Evolutionary conservation across 2,113 vertebrate species (phyloP).

Genomic region (Microtus ochrogaster): DNA sequence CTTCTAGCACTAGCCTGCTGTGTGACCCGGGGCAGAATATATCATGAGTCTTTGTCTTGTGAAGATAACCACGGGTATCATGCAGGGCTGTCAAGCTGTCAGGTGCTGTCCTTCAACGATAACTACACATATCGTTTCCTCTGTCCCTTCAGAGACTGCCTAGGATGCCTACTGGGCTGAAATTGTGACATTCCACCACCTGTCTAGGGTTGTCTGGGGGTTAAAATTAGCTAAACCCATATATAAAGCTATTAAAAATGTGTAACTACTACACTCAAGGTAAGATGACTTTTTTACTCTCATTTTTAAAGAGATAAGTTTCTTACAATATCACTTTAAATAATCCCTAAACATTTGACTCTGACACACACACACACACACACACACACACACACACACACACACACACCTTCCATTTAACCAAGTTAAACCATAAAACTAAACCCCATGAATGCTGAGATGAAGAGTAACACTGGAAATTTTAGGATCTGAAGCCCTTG

Average conservation of each 20-base stretch:
- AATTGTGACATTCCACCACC: neutral
- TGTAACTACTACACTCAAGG: neutral
- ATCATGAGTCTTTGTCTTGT: constrained; percentile 32
- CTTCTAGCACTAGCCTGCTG: neutral
- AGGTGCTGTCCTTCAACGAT: neutral
- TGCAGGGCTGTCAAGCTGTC: neutral
- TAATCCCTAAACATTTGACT: constrained; percentile 41
- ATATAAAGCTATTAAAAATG: neutral
- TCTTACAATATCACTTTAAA: constrained; percentile 8
- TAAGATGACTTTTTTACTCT: constrained; percentile 38
- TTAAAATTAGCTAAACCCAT: constrained; percentile 44
- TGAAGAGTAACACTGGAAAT: constrained; percentile 5
- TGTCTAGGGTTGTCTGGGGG: neutral
- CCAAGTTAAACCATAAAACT: neutral
- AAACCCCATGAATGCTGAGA: neutral
- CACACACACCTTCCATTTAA: neutral
- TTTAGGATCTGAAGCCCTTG: neutral
- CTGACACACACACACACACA: neutral
- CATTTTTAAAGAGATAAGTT: neutral
- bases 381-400: neutral
- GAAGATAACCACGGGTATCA: neutral
- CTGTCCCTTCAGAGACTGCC: neutral
- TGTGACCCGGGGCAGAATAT: neutral
- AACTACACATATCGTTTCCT: neutral
- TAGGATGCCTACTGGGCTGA: neutral